Evolutionary conservation across 1,140 invertebrate genomes (phyloP), one percentile per base, ranked within the genome.

Genomic region (Trichomalopsis sarcophagae): DNA sequence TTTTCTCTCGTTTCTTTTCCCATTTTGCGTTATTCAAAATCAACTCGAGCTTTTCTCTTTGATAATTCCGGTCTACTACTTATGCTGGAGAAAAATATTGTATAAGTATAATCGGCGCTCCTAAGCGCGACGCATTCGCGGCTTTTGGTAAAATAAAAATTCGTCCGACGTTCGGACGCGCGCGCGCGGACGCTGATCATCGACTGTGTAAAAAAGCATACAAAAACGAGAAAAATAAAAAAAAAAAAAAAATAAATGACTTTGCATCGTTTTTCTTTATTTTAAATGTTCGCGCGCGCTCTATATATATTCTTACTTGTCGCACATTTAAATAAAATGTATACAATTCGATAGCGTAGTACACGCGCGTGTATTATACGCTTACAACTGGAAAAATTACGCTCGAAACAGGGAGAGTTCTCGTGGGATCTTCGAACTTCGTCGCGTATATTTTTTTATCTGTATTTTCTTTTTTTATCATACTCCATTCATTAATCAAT

Each of bases 321-420:
- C 84, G 80, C 84, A 82, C 78, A 85, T 86, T 86, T 80, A 82
- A 86, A 78, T 82, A 86, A 86, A 86, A 86, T 79, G 75, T 86
- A 81, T 86, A 83, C 81, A 83, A 74, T 82, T 86, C 50, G 81
- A 80, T 82, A 69, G 76, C 81, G 75, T 73, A 62, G 62, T 86
- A 86, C 75, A 66, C 84, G 36, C 71, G 23, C 50, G 23, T 71
- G 44, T 68, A 27, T 86, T 44, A 81, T 78, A 86, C 66, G 81
- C 68, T 82, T 86, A 82, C 76, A 86, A 82, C 50, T 82, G 80
- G 50, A 82, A 75, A 85, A 86, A 74, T 81, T 82, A 82, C 85
- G 84, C 84, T 77, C 44, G 36, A 86, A 82, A 82, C 73, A 82
- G 62, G 81, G 68, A 86, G 62, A 85, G 79, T 81, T 82, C 69